A percentile compares a stretch with the other conserved stretches of the same genome.
Conservation (phyloP, 1,140 invertebrate species). For the Drosophila ficusphila region DNA sequence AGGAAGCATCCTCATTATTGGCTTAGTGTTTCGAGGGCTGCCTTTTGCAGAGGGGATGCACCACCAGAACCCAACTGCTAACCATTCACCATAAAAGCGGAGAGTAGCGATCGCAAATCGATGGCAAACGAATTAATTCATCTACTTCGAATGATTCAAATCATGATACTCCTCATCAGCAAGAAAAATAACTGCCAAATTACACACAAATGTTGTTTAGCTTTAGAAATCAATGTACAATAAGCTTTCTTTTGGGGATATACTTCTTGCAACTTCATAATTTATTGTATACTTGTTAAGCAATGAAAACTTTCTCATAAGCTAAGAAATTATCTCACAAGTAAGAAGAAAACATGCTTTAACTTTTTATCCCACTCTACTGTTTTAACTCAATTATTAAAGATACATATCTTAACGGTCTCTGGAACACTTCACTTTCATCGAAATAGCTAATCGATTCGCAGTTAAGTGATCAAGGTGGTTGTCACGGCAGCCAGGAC, state of each 20-base stretch:
- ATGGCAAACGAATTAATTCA: background rate
- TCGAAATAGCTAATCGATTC: constrained; percentile 2
- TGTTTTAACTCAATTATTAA: background rate
- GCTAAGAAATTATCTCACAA: background rate
- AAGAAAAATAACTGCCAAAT: background rate
- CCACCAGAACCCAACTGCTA: constrained; percentile 4
- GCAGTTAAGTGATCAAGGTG: background rate
- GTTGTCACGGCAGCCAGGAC: constrained; percentile 21
- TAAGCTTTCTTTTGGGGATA: background rate
- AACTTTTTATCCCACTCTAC: background rate
- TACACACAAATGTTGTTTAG: background rate
- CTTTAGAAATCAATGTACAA: background rate
- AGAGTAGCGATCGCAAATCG: background rate
- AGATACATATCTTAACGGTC: background rate
- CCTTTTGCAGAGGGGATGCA: constrained; percentile 14
- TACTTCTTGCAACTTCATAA: background rate
- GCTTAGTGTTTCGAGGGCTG: constrained; percentile 28
- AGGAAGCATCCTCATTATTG: constrained; percentile 45
- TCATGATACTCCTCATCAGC: background rate
- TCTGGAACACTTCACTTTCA: background rate
- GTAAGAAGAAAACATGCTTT: background rate
- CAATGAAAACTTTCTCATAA: background rate
- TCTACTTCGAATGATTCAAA: too few relatives aligned
- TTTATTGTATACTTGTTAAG: background rate
- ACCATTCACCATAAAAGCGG: background rate